A percentile compares a stretch with the other conserved stretches of the same genome.
Evolutionary conservation across 2,113 vertebrate genomes (phyloP).

Genomic region (Anguilla japonica): DNA sequence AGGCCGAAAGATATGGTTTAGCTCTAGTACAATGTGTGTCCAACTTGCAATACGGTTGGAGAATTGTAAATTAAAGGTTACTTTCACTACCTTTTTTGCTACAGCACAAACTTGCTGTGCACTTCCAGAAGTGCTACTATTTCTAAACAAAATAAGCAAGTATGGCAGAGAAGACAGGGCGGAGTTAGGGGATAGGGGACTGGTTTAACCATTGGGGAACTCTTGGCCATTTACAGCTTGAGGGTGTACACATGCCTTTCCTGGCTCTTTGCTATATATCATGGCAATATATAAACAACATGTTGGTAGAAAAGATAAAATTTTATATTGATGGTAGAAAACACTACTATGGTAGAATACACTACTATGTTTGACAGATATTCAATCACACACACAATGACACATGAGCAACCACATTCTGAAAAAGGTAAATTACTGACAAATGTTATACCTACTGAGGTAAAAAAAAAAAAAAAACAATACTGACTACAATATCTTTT

Average conservation of each 20-base stretch:
- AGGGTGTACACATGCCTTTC: background rate
- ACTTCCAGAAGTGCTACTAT: slow-evolving; percentile 7
- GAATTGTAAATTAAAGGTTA: too few species aligned
- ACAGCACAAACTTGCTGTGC: background rate
- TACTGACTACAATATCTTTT: background rate
- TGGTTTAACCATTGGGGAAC: background rate
- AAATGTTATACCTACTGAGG: background rate
- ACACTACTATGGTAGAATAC: background rate
- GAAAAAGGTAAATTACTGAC: background rate
- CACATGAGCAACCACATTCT: too few species aligned
- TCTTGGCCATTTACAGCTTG: background rate
- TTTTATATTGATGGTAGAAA: background rate
- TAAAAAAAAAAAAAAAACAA: background rate
- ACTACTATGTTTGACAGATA: background rate
- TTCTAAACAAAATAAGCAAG: background rate
- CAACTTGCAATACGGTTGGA: too few species aligned
- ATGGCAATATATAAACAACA: background rate
- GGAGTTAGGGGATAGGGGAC: background rate
- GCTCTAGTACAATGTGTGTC: background rate
- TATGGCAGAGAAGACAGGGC: background rate
- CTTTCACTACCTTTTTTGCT: too few species aligned
- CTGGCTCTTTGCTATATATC: background rate
- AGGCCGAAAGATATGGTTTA: background rate
- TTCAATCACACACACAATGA: background rate
- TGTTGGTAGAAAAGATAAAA: slow-evolving; percentile 11